These are phyloP conservation scores for Sebastes ruberrimus DNA, from an alignment of 2,797 vertebrate species.

Conservation along the genomic window DNA sequence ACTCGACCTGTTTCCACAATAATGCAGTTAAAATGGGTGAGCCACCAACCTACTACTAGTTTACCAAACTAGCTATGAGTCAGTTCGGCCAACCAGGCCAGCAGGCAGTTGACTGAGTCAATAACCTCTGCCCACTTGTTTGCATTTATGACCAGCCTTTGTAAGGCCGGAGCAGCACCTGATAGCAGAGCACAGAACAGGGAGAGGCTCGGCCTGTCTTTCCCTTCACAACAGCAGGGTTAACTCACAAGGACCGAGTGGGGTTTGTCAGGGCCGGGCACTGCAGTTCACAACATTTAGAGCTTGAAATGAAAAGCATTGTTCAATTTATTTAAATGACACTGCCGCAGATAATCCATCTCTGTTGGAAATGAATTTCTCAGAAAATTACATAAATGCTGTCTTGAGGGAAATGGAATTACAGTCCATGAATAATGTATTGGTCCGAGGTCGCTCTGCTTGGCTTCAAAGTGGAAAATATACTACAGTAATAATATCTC, in stretches of 20 bases:
- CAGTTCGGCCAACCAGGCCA: not conserved
- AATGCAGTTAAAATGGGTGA: conserved; percentile 28
- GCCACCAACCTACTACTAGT: conserved; percentile 8
- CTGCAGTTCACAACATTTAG: not conserved
- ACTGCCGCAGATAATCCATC: conserved; percentile 20
- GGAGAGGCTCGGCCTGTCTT: conserved; percentile 37
- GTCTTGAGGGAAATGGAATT: conserved; percentile 12
- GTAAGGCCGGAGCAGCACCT: conserved; percentile 32
- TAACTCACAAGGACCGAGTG: conserved; percentile 1
- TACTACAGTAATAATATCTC: conserved; percentile 2
- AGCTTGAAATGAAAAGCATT: not conserved
- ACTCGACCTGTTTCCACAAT: conserved; percentile 73
- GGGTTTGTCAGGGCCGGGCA: conserved; percentile 20
- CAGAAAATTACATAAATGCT: conserved; percentile 8
- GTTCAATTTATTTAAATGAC: not conserved
- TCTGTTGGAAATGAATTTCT: conserved; percentile 13
- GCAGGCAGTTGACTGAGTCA: conserved; percentile 24
- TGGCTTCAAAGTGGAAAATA: conserved; percentile 9
- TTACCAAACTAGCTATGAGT: not conserved
- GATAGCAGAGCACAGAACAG: conserved; percentile 27
- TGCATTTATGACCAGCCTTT: conserved; percentile 54
- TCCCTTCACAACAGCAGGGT: conserved; percentile 1
- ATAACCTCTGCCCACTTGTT: conserved; percentile 40
- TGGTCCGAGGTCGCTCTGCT: not conserved
- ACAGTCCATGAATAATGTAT: conserved; percentile 17